Evolutionary conservation across 1,140 invertebrate species (phyloP), one percentile per base, ranked within the genome.

Genomic region (Metaphire vulgaris): DNA sequence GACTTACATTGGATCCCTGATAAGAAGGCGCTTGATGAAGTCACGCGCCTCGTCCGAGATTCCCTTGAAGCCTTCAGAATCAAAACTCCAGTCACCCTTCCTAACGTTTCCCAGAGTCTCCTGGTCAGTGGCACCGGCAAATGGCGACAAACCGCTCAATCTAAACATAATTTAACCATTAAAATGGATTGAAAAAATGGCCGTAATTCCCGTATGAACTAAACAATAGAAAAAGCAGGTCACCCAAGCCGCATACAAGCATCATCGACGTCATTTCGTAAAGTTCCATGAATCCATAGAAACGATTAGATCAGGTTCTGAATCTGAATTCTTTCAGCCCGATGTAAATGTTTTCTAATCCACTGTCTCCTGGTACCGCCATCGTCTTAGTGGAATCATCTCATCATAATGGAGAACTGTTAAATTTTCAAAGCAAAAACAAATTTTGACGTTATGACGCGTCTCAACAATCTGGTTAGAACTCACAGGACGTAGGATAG

Each of bases 61-160:
- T 80, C 92, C 90, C 2, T 91, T 88, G 80, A 88, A 88, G 87
- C 98, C 97, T 29, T 96, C 92, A 83, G 92, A 91, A 86, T 99
- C 95, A 87, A 99, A 99, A 88, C 97, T 94, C 96, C 96, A 99
- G 85, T 99, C 95, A 83, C 96, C 98, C 31, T 93, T 92, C 85
- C 96, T 97, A 0, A 99, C 97, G 86, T 99, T 99, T 85, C 97
- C 96, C 68, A 99, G 86, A 0, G 97, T 99, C 81, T 99, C 97
- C 71, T 98, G 92, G 86, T 99, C 97, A 84, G 97, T 98, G 84
- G 98, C 96, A 33, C 97, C 97, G 81, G 96, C 96, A 86, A 99
- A 99, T 79, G 97, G 97, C 76, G 97, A 99, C 32, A 99, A 89
- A 65, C 97, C 97, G 84, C 95, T 97, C 77, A 98, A 87, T 71